Evolutionary conservation across 2,113 vertebrate genomes (phyloP).

Genomic region (Actenoides lindsayi): DNA sequence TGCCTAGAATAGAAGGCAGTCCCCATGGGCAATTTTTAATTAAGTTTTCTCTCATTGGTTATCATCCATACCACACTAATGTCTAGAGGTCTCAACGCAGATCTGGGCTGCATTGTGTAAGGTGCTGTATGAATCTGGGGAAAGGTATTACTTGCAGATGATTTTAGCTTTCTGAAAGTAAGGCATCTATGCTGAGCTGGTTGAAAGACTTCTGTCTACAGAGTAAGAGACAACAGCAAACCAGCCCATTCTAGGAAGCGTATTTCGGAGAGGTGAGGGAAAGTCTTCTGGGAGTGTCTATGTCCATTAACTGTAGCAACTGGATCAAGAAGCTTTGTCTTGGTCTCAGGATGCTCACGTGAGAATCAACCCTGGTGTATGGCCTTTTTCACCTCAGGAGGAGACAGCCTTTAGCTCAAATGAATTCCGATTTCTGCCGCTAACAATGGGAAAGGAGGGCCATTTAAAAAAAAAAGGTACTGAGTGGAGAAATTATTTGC

Average conservation of each 20-base stretch:
- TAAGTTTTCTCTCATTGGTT: constrained; percentile 12
- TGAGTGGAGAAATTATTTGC: not conserved
- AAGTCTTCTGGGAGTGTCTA: not conserved
- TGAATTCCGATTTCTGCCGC: not conserved
- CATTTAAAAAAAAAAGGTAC: not conserved
- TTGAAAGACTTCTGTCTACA: not conserved
- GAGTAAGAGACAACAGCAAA: not conserved
- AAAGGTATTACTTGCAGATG: not conserved
- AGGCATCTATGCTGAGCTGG: not conserved
- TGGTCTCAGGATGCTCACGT: not conserved
- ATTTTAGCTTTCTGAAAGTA: not conserved
- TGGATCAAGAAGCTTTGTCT: not conserved
- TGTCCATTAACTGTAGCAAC: not conserved
- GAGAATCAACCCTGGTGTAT: not conserved
- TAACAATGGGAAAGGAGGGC: not conserved
- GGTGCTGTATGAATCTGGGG: not conserved
- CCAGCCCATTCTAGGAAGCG: not conserved
- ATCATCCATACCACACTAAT: not conserved
- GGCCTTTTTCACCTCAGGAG: not conserved
- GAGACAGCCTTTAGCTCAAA: not conserved
- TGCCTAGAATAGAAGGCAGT: not conserved
- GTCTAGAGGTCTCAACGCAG: not conserved
- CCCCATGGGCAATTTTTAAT: constrained; percentile 18
- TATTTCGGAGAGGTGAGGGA: not conserved
- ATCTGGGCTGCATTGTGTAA: not conserved